A percentile compares a stretch with the other conserved stretches of the same genome.
These are phyloP conservation scores for Sycophaga agraensis DNA, from an alignment of 1,140 invertebrate species.

Conservation along the genomic window DNA sequence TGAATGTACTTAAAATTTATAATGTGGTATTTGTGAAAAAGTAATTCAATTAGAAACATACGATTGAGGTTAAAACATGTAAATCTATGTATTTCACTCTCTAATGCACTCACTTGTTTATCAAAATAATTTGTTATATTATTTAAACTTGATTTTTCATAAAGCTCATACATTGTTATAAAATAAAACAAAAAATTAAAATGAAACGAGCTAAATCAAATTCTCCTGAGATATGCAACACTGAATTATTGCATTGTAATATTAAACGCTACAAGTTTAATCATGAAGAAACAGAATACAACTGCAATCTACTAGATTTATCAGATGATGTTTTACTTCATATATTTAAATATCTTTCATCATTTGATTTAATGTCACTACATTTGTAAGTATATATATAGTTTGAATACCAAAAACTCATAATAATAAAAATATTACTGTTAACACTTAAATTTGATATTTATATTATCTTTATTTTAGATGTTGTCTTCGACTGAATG, in stretches of 20 bases:
- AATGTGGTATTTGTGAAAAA: constrained; percentile 4
- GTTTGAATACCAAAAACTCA: background rate
- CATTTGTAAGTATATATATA: constrained; percentile 51
- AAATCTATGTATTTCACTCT: too few relatives aligned
- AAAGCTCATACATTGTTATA: too few relatives aligned
- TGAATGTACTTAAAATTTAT: background rate
- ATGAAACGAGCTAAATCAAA: constrained; percentile 46
- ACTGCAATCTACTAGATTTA: constrained; percentile 42
- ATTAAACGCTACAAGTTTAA: constrained; percentile 38
- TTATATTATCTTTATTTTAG: constrained; percentile 38
- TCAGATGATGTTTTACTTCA: constrained; percentile 60
- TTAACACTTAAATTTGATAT: background rate
- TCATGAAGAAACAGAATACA: constrained; percentile 23
- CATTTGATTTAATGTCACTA: constrained; percentile 55
- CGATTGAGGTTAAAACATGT: constrained; percentile 19
- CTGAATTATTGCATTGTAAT: constrained; percentile 26
- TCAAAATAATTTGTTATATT: background rate
- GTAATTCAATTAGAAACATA: background rate
- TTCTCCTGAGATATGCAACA: constrained; percentile 43
- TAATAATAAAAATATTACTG: too few relatives aligned
- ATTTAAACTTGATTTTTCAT: too few relatives aligned
- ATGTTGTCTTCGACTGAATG: constrained; percentile 54
- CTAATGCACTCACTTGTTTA: constrained; percentile 18
- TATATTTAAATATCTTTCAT: constrained; percentile 57
- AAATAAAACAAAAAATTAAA: constrained; percentile 12